Evolutionary conservation across 2,113 vertebrate species (phyloP), one percentile per base, ranked within the genome.

Genomic region (Cynopterus brachyotis): DNA sequence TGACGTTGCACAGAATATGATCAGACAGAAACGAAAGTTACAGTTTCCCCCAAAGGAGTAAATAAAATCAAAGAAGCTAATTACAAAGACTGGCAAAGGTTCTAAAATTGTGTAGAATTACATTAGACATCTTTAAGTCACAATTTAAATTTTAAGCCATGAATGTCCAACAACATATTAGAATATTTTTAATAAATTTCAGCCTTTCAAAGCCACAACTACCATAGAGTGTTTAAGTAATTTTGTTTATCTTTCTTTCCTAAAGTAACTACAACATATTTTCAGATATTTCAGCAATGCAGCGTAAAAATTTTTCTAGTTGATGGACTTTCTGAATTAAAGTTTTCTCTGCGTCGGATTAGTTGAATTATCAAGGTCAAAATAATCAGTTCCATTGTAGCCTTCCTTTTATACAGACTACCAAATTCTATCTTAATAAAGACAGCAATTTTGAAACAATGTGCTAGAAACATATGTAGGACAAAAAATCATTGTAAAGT

Each of bases 251-350:
- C n/a, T 91, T 91, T 13, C 35, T 89, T 93, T 81, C n/a, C 64
- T 86, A 89, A 90, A 90, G 42, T 94, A 94, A 89, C 19, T 86
- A 89, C 92, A 96, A 95, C n/a, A 86, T 17, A 93, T 86, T 96
- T 88, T 96, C 59, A 93, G 42, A 45, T 1, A 84, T 50, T 69
- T 81, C 35, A 92, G 40, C 16, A 79, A 88, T 59, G 26, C 17
- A 69, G 79, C 32, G 37, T 35, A 76, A 26, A 94, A 88, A 91
- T 75, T 60, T 75, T 94, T 86, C 45, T 79, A 93, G 70, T 30
- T 91, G 70, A 67, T 93, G 9, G 70, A 84, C 96, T 94, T 90
- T 95, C 60, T 90, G 88, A 92, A 90, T 85, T 78, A 80, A 81
- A 94, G 59, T 91, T 96, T 96, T 89, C 62, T 96, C 47, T 91